Conservation (phyloP, 2,888 invertebrate species). For the Dyspetes luteomarginatus region DNA sequence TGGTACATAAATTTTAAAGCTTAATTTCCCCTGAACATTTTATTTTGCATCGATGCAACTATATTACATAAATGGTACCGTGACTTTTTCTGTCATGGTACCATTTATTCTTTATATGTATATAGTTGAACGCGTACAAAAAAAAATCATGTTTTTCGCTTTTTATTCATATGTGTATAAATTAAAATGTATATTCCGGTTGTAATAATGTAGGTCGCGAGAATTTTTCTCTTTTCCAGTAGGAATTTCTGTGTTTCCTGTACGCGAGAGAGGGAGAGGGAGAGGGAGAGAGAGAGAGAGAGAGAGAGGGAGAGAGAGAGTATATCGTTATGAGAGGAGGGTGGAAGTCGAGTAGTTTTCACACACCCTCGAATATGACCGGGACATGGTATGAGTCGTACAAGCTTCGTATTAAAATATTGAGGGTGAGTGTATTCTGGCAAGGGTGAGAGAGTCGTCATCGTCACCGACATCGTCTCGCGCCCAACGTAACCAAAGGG, state of each 20-base stretch:
- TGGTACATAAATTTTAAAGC: too few relatives aligned
- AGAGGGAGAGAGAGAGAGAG: background rate
- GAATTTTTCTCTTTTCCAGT: conserved; percentile 14
- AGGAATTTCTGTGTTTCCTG: conserved; percentile 6
- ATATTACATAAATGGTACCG: too few relatives aligned
- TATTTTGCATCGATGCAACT: too few relatives aligned
- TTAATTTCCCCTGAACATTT: too few relatives aligned
- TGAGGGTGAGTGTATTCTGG: conserved; percentile 47
- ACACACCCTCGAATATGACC: conserved; percentile 47
- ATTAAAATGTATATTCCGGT: background rate
- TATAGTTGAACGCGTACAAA: background rate
- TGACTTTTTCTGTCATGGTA: background rate
- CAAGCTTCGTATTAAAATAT: conserved; percentile 59
- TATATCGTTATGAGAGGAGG: conserved; percentile 1
- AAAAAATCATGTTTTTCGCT: background rate
- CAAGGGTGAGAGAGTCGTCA: conserved; percentile 16
- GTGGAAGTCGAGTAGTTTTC: conserved; percentile 49
- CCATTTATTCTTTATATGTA: background rate
- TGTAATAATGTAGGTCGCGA: conserved; percentile 47
- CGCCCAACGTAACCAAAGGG: background rate
- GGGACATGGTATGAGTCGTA: conserved; percentile 1
- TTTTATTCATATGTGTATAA: background rate
- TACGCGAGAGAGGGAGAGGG: background rate
- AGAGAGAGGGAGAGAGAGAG: background rate
- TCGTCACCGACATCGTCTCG: background rate